Evolutionary conservation across 1,140 invertebrate genomes (phyloP).

Genomic region (Latrodectus geometricus): DNA sequence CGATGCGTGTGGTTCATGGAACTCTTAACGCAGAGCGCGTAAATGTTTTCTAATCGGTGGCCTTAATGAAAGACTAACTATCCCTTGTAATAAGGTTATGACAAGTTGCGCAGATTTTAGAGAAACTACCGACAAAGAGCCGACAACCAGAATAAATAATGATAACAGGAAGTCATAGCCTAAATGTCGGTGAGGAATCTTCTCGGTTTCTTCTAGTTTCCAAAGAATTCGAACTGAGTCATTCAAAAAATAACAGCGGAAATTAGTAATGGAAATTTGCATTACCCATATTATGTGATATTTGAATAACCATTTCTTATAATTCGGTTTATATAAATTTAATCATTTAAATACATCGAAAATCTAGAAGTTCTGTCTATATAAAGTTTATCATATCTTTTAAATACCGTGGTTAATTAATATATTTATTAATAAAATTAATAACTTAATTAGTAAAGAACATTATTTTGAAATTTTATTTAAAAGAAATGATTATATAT

Average conservation of each 20-base stretch:
- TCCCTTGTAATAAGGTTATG: constrained; percentile 10
- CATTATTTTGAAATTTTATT: no score
- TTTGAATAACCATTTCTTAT: no score
- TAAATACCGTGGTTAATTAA: no score
- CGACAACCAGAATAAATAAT: not conserved
- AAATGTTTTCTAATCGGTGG: constrained; percentile 2
- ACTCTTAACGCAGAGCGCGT: not conserved
- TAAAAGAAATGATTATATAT: no score
- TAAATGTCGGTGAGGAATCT: not conserved
- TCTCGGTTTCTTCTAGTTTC: not conserved
- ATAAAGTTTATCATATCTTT: no score
- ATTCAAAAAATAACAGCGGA: not conserved
- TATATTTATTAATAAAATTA: no score
- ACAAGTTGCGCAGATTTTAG: not conserved
- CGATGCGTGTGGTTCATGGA: not conserved
- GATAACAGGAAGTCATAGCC: not conserved
- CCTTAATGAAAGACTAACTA: constrained; percentile 15
- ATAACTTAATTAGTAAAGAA: no score
- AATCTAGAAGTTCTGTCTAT: no score
- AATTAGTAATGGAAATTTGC: no score
- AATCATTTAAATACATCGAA: no score
- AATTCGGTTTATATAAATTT: no score
- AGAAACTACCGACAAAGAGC: constrained; percentile 3
- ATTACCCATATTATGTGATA: no score
- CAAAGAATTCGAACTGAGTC: not conserved